phyloP scores from a whole-genome alignment of 2,797 vertebrate species.

The Eulemur albifrons region DNA sequence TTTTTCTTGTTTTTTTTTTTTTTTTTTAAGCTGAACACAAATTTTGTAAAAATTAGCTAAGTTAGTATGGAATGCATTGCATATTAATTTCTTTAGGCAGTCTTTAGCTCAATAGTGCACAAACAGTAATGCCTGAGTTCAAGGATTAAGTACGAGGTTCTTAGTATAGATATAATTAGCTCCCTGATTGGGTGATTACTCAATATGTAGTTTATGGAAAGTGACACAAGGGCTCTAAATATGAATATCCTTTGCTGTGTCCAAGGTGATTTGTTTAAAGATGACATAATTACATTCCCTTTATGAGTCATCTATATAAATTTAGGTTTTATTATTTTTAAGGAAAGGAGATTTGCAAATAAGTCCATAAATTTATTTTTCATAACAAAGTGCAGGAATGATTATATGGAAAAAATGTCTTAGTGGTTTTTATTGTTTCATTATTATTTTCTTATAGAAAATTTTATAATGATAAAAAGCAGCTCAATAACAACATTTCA shows the following conservation, averaged over 20 bases:
- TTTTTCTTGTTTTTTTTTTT: background rate
- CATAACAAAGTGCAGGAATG: background rate
- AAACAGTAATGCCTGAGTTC: background rate
- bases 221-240: background rate
- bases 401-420: background rate
- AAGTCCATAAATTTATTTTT: background rate
- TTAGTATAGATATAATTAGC: background rate
- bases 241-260: background rate
- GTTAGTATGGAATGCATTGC: background rate
- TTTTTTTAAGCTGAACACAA: background rate
- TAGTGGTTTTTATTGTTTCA: background rate
- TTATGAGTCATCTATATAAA: background rate
- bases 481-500: background rate
- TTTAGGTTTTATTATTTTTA: background rate
- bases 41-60: background rate
- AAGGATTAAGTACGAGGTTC: background rate
- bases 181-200: background rate
- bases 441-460: background rate
- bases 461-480: background rate
- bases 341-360: background rate
- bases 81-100: background rate
- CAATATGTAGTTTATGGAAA: background rate
- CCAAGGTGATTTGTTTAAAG: background rate
- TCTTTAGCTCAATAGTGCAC: background rate
- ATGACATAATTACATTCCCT: background rate